Evolutionary conservation across 64 coral and sea anemone genomes (phyloP).

Genomic region (Stichodactyla helianthus): DNA sequence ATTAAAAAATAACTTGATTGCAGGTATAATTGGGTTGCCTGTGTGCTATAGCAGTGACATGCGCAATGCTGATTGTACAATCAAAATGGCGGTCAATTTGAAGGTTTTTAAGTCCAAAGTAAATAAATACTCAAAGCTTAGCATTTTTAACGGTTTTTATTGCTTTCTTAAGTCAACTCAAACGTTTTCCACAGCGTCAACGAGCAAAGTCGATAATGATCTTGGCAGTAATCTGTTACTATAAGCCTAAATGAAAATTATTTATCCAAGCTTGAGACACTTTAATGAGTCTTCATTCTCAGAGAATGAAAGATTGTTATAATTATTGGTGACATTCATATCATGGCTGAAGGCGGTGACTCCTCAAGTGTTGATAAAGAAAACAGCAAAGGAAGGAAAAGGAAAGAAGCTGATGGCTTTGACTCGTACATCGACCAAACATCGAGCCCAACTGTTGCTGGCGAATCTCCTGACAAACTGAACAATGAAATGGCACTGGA

Average conservation of each 20-base stretch:
- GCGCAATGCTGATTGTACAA: slow-evolving; percentile 15
- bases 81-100: slow-evolving; percentile 80
- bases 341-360: slow-evolving; percentile 36
- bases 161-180: slow-evolving; percentile 14
- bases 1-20: not conserved
- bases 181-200: not conserved
- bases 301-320: not conserved
- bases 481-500: not conserved
- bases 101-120: slow-evolving; percentile 48
- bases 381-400: slow-evolving; percentile 3
- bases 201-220: slow-evolving; percentile 16
- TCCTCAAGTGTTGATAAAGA: slow-evolving; percentile 18
- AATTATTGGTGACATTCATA: not conserved
- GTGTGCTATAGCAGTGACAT: not conserved
- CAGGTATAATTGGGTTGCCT: not conserved
- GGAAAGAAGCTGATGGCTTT: slow-evolving; percentile 47
- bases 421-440: not conserved
- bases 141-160: slow-evolving; percentile 66
- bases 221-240: not conserved
- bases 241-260: not conserved
- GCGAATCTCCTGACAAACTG: not conserved
- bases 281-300: not conserved
- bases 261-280: not conserved
- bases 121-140: slow-evolving; percentile 62
- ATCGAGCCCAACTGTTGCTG: not conserved